Conservation (phyloP, 1,140 invertebrate genomes). For the Adelges cooleyi region DNA sequence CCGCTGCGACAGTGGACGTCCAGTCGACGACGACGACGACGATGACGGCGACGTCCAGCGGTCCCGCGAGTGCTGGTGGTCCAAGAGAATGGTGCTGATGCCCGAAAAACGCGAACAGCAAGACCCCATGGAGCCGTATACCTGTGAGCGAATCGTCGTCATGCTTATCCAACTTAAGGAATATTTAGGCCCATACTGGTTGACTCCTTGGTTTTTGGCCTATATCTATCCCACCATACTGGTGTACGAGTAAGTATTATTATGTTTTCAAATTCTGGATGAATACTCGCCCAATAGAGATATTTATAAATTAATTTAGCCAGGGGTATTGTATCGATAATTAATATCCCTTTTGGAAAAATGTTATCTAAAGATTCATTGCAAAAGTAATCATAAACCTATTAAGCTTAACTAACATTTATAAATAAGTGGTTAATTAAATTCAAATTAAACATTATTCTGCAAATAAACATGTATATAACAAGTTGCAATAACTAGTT, state of each 20-base stretch:
- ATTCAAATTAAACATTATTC: no score
- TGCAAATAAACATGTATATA: no score
- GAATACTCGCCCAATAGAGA: not conserved
- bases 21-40: not conserved
- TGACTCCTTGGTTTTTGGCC: slow-evolving; percentile 2
- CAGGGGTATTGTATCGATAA: no score
- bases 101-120: not conserved
- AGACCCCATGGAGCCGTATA: not conserved
- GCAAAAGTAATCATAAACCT: no score
- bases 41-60: not conserved
- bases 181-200: slow-evolving; percentile 1
- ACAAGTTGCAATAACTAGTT: no score
- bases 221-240: slow-evolving; percentile 13
- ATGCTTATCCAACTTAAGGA: slow-evolving; percentile 5
- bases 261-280: no score
- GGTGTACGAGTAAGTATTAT: slow-evolving; percentile 11
- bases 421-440: no score
- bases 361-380: no score
- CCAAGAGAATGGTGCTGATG: not conserved
- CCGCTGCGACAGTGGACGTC: not conserved
- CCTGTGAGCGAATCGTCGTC: not conserved
- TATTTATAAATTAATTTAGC: no score
- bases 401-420: no score
- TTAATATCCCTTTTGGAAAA: no score
- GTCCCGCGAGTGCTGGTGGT: not conserved